phyloP scores from a whole-genome alignment of 1,140 invertebrate species.

The Epicauta chinensis region DNA sequence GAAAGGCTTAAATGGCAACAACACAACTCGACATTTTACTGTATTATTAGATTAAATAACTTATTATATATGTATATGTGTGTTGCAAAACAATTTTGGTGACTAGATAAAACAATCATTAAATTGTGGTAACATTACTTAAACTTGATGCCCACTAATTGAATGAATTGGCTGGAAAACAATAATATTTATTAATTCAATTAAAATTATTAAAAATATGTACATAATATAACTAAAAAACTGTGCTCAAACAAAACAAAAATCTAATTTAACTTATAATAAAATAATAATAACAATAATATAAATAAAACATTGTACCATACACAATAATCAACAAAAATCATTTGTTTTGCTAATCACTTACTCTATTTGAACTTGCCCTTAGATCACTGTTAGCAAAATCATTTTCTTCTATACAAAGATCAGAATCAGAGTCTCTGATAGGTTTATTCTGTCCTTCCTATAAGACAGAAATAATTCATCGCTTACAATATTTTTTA shows the following conservation, averaged over 20 bases:
- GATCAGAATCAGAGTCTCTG: conserved; percentile 76
- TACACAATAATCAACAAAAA: neutral
- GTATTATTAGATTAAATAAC: neutral
- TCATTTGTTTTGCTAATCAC: conserved; percentile 7
- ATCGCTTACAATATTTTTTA: conserved; percentile 6
- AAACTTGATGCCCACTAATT: conserved; percentile 40
- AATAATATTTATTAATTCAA: conserved; percentile 18
- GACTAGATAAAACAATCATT: neutral
- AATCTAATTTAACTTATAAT: conserved; percentile 7
- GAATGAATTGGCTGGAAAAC: conserved; percentile 37
- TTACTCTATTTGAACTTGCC: conserved; percentile 27
- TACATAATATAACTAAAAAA: too few species aligned
- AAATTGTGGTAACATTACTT: conserved; percentile 11
- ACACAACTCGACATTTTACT: neutral
- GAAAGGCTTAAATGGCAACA: neutral
- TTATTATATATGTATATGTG: neutral
- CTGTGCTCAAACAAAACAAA: neutral
- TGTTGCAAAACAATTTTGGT: neutral
- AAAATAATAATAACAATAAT: neutral
- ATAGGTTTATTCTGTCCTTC: conserved; percentile 56
- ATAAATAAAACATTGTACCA: conserved; percentile 1
- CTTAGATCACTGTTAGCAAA: conserved; percentile 23
- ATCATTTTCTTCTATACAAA: conserved; percentile 70
- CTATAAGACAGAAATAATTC: conserved; percentile 40
- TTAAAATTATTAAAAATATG: neutral